Evolutionary conservation across 2,888 invertebrate species (phyloP).

Genomic region (Drosophila antonietae): DNA sequence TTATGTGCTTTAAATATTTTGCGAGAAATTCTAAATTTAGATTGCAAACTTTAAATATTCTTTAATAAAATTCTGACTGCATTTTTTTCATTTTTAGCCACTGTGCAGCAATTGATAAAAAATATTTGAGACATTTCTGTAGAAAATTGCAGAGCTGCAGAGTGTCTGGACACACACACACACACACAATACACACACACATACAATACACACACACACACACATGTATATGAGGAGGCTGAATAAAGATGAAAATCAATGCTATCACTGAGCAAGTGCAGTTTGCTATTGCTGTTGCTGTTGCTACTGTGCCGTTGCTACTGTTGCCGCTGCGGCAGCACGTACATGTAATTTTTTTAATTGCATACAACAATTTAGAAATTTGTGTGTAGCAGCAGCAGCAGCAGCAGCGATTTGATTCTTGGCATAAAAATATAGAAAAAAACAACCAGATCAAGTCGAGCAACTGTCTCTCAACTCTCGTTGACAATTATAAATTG

Average conservation of each 20-base stretch:
- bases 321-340: constrained; percentile 48
- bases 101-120: constrained; percentile 50
- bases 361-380: constrained; percentile 76
- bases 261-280: constrained; percentile 62
- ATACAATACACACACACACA: no score
- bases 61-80: neutral
- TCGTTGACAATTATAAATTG: constrained; percentile 44
- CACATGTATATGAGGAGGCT: constrained; percentile 37
- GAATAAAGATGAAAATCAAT: constrained; percentile 74
- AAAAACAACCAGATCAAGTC: constrained; percentile 11
- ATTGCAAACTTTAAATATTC: no score
- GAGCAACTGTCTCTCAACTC: constrained; percentile 19
- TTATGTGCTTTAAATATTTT: no score
- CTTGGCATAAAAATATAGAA: constrained; percentile 12
- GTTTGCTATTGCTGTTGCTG: constrained; percentile 17
- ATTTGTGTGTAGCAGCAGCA: constrained; percentile 50
- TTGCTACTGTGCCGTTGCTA: constrained; percentile 15
- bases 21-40: no score
- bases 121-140: constrained; percentile 64
- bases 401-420: constrained; percentile 43
- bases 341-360: constrained; percentile 82
- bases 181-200: neutral
- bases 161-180: constrained; percentile 26
- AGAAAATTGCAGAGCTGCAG: constrained; percentile 51
- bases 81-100: constrained; percentile 17